Base-by-base conservation (phyloP, 2,797 vertebrate species). In the Coluber constrictor region DNA sequence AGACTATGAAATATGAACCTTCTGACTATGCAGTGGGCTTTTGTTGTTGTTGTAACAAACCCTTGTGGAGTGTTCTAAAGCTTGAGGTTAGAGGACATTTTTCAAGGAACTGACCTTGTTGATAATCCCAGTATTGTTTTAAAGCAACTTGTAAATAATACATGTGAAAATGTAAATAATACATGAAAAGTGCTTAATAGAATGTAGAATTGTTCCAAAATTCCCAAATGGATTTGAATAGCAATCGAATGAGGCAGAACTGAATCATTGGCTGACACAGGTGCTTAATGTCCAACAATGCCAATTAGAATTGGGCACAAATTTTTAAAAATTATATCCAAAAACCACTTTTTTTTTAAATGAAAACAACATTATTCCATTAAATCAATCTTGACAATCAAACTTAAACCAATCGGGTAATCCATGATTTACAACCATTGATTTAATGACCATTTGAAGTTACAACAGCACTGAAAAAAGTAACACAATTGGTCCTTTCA, bases 351-450 rank as follows among this genome's bases (percentile, higher is more conserved):
- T 37, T 57, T 86, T 0, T 0, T 54, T n/a, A n/a, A 11, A 88
- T 0, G 8, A 66, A 92, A 27, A 94, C 59, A 18, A 5, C 18
- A 86, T 86, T 20, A 74, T 55, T 25, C 74, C 43, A 87, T 92
- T 88, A 90, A 4, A 94, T n/a, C 13, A 83, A 89, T 15, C 1
- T 32, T 89, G 89, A 93, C 9, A 93, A 93, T 95, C 92, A 10
- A 93, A 29, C 16, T 90, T 51, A 43, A 86, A 60, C 51, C 16
- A 7, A 13, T 37, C 0, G 2, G 66, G 7, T 74, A 74, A 37
- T 18, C 6, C 16, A 3, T 74, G 66, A 7, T 0, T 32, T 70
- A 74, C 3, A 37, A 18, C 15, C n/a, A 74, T 37, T 37, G n/a
- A 74, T 74, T 74, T 74, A 32, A 74, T 74, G 16, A 37, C 15